These are phyloP conservation scores for Saturnia pavonia DNA, from an alignment of 2,888 invertebrate species.

Conservation along the genomic window DNA sequence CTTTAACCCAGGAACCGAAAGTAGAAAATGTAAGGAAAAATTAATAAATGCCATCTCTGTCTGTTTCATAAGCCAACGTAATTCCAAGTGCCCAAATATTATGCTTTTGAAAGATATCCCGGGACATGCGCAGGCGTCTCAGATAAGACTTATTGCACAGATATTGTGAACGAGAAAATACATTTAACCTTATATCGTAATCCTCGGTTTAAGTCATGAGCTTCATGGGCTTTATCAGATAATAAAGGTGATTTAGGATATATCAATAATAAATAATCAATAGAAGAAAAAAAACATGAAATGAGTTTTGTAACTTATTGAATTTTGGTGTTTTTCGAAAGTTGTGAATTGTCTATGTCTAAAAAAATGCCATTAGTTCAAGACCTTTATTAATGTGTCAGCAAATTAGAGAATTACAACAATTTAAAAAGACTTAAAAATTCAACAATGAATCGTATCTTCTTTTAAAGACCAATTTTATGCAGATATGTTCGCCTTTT, in stretches of 20 bases:
- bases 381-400: neutral
- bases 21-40: slow-evolving; percentile 20
- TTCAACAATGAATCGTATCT: neutral
- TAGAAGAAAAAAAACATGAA: neutral
- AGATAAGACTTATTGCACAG: slow-evolving; percentile 52
- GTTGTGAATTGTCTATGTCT: neutral
- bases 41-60: slow-evolving; percentile 33
- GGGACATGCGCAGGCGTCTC: slow-evolving; percentile 44
- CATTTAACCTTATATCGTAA: slow-evolving; percentile 51
- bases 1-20: neutral
- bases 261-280: neutral
- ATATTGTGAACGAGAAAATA: slow-evolving; percentile 53
- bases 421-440: neutral
- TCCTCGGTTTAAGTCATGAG: slow-evolving; percentile 46
- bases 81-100: slow-evolving; percentile 62
- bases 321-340: neutral
- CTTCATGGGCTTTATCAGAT: slow-evolving; percentile 18
- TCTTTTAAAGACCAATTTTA: too few relatives aligned
- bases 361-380: too few relatives aligned
- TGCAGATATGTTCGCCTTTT: too few relatives aligned
- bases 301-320: neutral
- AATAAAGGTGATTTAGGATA: slow-evolving; percentile 5
- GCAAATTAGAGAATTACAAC: neutral
- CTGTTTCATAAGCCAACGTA: slow-evolving; percentile 31
- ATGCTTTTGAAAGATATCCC: slow-evolving; percentile 52